Evolutionary conservation across 1,140 invertebrate species (phyloP).

Genomic region (Anthonomus grandis): DNA sequence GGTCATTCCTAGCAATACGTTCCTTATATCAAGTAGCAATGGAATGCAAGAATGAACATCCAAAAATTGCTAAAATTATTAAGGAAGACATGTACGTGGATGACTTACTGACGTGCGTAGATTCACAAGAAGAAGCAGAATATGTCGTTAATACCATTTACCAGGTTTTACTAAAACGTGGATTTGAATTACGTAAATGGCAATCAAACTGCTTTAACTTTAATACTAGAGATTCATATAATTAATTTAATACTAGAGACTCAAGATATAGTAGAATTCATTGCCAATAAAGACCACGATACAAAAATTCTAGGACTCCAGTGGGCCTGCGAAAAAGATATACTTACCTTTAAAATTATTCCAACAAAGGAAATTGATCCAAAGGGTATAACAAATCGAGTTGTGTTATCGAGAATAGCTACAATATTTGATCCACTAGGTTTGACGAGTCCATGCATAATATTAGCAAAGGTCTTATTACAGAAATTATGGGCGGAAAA

Average conservation of each 20-base stretch:
- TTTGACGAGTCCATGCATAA: constrained; percentile 35
- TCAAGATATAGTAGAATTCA: constrained; percentile 38
- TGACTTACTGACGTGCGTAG: constrained; percentile 47
- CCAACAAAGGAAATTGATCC: too few species aligned
- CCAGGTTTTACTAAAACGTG: constrained; percentile 15
- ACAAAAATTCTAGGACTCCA: too few species aligned
- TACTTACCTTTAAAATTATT: too few species aligned
- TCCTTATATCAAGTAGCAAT: constrained; percentile 38
- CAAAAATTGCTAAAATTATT: constrained; percentile 35
- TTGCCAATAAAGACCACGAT: constrained; percentile 40
- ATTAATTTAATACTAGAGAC: too few species aligned
- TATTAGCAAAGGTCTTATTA: constrained; percentile 41
- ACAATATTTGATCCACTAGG: constrained; percentile 37
- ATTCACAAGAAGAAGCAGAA: constrained; percentile 25
- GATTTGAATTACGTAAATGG: constrained; percentile 38
- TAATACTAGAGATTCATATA: constrained; percentile 33
- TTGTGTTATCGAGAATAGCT: constrained; percentile 29
- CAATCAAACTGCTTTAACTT: constrained; percentile 26
- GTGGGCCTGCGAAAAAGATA: too few species aligned
- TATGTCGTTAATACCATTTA: constrained; percentile 20
- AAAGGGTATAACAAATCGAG: constrained; percentile 19
- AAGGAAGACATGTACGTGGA: constrained; percentile 51
- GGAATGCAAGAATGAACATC: constrained; percentile 29
- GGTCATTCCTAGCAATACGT: constrained; percentile 44
- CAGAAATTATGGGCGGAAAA: constrained; percentile 42